Base-by-base conservation (phyloP, 2,113 vertebrate genomes). In the Chaetura pelagica region DNA sequence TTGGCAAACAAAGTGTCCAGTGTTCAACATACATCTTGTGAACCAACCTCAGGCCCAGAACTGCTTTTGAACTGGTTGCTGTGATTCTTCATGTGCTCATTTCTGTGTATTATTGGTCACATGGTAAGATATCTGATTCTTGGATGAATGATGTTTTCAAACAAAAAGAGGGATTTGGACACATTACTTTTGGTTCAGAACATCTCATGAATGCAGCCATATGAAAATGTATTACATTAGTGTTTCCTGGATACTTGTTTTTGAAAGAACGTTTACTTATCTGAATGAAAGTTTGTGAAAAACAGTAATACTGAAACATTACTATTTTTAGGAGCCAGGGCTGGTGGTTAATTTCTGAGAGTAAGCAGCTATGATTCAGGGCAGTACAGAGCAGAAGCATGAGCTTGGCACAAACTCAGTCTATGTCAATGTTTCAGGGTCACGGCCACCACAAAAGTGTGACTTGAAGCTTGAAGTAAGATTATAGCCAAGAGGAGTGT, bases 81-180 rank as follows among this genome's bases (percentile, higher is more conserved):
- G 80, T 92, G 76, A 63, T 86, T 92, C 73, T 92, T 86, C 77
- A 78, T 87, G 57, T 81, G 64, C 68, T 87, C 26, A 6, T 94
- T 95, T 81, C 80, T 89, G 87, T 91, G 59, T 94, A 44, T 67
- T 67, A 8, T 30, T 55, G 44, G 52, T 94, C 94, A 94, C 76
- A 72, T 87, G 86, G 81, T 87, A 84, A 84, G 69, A 42, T 44
- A 86, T 96, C 79, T 95, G 91, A 76, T 93, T 93, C 93, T 95
- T 96, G 89, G 84, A 79, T 89, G 62, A 89, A 91, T 4, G 12
- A 78, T 78, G 44, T 94, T 97, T 94, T 94, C 91, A 94, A 95
- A 93, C 89, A 93, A 78, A 83, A 94, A 92, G 49, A 48, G 69
- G 69, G 80, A 76, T 93, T 94, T 78, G 87, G 44, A 51, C 46